A percentile compares a stretch with the other conserved stretches of the same genome.
These are phyloP conservation scores for Xylophagus ater DNA, from an alignment of 2,888 invertebrate species.

Conservation along the genomic window DNA sequence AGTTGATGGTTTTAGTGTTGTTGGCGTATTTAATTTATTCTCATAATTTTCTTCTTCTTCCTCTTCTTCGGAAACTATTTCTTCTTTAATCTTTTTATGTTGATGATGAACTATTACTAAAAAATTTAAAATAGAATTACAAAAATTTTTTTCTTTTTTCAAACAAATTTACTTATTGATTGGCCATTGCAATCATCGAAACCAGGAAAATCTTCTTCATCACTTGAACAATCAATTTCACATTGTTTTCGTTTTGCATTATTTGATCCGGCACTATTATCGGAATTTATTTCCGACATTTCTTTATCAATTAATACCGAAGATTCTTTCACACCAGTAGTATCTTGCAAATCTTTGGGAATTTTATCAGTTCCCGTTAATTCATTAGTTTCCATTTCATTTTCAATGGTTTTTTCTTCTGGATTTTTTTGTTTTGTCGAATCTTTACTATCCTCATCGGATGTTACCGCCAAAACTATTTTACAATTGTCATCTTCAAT, in stretches of 20 bases:
- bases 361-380: background rate
- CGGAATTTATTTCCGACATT: background rate
- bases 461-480: slow-evolving; percentile 13
- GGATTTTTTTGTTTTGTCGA: slow-evolving; percentile 1
- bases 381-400: background rate
- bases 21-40: background rate
- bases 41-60: background rate
- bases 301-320: background rate
- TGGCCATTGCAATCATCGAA: slow-evolving; percentile 11
- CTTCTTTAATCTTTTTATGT: slow-evolving; percentile 8
- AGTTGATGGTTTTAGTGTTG: background rate
- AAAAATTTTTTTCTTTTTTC: background rate
- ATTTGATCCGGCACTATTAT: too few relatives aligned
- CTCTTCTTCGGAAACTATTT: slow-evolving; percentile 6
- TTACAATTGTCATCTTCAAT: too few relatives aligned
- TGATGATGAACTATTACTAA: background rate
- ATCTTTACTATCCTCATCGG: slow-evolving; percentile 14
- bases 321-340: background rate
- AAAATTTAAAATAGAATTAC: background rate
- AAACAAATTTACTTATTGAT: slow-evolving; percentile 3
- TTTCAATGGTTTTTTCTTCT: background rate
- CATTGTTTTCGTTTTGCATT: slow-evolving; percentile 5
- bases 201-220: slow-evolving; percentile 12
- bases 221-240: slow-evolving; percentile 6
- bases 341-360: background rate